Conservation (phyloP, 2,797 vertebrate species). For the Chelon auratus region DNA sequence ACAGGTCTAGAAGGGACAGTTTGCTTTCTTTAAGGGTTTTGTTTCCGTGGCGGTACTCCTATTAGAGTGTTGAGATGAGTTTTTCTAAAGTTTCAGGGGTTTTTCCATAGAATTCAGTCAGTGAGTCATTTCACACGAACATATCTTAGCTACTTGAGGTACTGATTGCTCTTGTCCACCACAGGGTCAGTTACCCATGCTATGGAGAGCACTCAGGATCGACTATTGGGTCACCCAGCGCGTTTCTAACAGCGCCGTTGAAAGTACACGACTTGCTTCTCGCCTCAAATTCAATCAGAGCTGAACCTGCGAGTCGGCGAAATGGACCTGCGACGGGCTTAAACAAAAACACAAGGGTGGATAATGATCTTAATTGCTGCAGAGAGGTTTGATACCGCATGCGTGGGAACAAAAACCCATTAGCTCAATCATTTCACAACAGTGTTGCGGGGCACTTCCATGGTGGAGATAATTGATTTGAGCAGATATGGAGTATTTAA, state of each 20-base stretch:
- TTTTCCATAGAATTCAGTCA: background rate
- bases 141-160: conserved; percentile 16
- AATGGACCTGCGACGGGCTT: conserved; percentile 49
- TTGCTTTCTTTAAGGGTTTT: too few relatives aligned
- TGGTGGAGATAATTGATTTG: conserved; percentile 72
- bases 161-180: conserved; percentile 32
- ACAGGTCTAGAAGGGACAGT: too few relatives aligned
- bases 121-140: background rate
- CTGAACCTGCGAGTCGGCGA: conserved; percentile 41
- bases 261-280: conserved; percentile 21
- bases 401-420: conserved; percentile 72
- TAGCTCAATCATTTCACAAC: conserved; percentile 65
- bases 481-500: conserved; percentile 71
- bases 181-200: conserved; percentile 34
- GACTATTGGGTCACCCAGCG: conserved; percentile 27
- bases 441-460: conserved; percentile 51
- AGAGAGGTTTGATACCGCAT: conserved; percentile 66
- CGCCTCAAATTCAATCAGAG: conserved; percentile 37
- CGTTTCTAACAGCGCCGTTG: conserved; percentile 20
- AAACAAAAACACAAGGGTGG: conserved; percentile 64
- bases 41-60: too few relatives aligned
- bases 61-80: too few relatives aligned
- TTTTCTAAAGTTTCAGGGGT: too few relatives aligned
- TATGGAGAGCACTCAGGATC: conserved; percentile 33
- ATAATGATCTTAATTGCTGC: conserved; percentile 76